These are phyloP conservation scores for Anguilla pacifica DNA, from an alignment of 2,797 vertebrate species.

Conservation along the genomic window DNA sequence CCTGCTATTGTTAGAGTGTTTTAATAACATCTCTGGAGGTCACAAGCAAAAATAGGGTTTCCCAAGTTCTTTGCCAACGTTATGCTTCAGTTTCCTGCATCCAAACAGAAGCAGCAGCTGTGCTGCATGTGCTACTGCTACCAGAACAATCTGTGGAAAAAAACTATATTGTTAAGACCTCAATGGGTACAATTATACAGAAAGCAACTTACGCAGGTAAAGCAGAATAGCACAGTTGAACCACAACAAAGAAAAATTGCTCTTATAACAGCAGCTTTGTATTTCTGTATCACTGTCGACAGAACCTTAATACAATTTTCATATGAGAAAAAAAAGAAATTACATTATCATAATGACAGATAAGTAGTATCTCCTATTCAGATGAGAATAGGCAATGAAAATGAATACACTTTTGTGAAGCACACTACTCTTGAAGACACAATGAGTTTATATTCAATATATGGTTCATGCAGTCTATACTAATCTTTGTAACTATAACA, in stretches of 20 bases:
- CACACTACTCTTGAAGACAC: not conserved
- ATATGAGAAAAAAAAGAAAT: not conserved
- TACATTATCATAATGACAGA: not conserved
- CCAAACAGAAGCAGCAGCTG: not conserved
- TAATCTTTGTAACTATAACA: not conserved
- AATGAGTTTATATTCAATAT: not conserved
- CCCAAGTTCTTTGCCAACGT: not conserved
- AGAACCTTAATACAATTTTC: not conserved
- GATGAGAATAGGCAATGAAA: not conserved
- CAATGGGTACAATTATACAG: not conserved
- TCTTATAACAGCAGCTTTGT: not conserved
- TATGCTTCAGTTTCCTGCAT: not conserved
- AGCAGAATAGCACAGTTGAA: not conserved
- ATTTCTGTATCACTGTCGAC: not conserved
- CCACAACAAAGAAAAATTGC: not conserved
- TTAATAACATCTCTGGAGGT: slow-evolving; percentile 46
- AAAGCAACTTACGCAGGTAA: not conserved
- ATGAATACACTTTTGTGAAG: not conserved
- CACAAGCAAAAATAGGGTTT: slow-evolving; percentile 23
- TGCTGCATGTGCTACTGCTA: slow-evolving; percentile 1
- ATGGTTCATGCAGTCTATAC: not conserved
- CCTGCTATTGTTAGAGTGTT: slow-evolving; percentile 46
- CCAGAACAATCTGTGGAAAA: not conserved
- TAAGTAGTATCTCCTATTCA: not conserved
- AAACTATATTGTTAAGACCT: not conserved